These are phyloP conservation scores for Platanista minor DNA, from an alignment of 2,113 vertebrate genomes.

Conservation along the genomic window DNA sequence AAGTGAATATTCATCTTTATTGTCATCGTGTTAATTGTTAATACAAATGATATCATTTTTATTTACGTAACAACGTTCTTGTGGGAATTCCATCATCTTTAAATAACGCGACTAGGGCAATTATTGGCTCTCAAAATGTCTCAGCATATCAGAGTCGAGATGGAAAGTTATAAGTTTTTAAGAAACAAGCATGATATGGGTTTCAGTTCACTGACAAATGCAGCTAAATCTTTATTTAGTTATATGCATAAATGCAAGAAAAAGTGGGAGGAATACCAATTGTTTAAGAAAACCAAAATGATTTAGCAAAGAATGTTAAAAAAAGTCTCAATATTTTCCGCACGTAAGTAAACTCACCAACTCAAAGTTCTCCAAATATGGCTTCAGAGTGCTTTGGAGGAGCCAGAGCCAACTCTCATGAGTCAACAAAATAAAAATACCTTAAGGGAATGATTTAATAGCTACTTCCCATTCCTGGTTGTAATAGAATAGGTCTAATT, in stretches of 20 bases:
- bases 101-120: background rate
- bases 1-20: background rate
- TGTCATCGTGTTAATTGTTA: background rate
- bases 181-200: background rate
- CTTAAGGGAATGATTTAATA: constrained; percentile 79
- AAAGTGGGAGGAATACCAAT: constrained; percentile 73
- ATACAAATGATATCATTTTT: background rate
- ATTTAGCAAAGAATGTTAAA: constrained; percentile 40
- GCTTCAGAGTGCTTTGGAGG: constrained; percentile 57
- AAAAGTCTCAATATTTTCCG: constrained; percentile 69
- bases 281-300: constrained; percentile 72
- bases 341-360: constrained; percentile 72
- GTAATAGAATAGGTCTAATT: constrained; percentile 72
- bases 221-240: constrained; percentile 72
- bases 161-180: background rate
- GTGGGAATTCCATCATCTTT: constrained; percentile 25
- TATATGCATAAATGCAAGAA: constrained; percentile 69
- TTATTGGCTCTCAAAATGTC: background rate
- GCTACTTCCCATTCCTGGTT: constrained; percentile 74
- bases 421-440: constrained; percentile 82
- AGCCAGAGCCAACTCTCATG: constrained; percentile 73
- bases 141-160: background rate
- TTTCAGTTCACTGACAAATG: constrained; percentile 62
- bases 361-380: constrained; percentile 80
- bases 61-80: background rate